Conservation (phyloP, 2,797 vertebrate species). For the Sebastes hubbsi region DNA sequence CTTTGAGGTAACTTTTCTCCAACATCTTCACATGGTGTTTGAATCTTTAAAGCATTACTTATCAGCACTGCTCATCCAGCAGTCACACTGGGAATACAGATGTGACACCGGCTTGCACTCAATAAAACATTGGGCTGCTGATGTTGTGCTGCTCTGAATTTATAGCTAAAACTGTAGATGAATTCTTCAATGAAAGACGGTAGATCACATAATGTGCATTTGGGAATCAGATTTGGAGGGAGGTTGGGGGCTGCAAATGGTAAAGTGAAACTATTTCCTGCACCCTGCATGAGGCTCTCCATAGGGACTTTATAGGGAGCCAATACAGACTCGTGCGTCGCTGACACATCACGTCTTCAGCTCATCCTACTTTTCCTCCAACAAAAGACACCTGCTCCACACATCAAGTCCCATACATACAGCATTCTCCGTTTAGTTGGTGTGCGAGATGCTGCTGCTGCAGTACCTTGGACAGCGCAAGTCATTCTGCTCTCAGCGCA, state of each 20-base stretch:
- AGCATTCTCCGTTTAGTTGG: background rate
- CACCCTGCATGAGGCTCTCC: background rate
- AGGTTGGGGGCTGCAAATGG: background rate
- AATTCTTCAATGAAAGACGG: background rate
- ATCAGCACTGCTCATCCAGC: background rate
- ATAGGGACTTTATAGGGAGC: background rate
- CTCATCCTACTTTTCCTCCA: background rate
- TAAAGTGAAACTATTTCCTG: background rate
- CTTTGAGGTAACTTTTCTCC: slow-evolving; percentile 15
- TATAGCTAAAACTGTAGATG: background rate
- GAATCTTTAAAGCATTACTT: slow-evolving; percentile 5
- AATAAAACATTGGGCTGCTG: background rate
- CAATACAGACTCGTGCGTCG: background rate
- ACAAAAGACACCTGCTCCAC: background rate
- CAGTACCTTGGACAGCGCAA: slow-evolving; percentile 83
- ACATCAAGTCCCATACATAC: background rate
- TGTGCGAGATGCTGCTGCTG: slow-evolving; percentile 48
- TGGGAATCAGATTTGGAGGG: background rate
- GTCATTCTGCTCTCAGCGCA: background rate
- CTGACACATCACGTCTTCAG: background rate
- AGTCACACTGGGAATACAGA: slow-evolving; percentile 28
- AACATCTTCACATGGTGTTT: slow-evolving; percentile 9
- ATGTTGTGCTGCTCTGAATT: background rate
- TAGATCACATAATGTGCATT: background rate
- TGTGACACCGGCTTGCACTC: background rate